Evolutionary conservation across 2,888 invertebrate species (phyloP).

Genomic region (Spilarctia lutea): DNA sequence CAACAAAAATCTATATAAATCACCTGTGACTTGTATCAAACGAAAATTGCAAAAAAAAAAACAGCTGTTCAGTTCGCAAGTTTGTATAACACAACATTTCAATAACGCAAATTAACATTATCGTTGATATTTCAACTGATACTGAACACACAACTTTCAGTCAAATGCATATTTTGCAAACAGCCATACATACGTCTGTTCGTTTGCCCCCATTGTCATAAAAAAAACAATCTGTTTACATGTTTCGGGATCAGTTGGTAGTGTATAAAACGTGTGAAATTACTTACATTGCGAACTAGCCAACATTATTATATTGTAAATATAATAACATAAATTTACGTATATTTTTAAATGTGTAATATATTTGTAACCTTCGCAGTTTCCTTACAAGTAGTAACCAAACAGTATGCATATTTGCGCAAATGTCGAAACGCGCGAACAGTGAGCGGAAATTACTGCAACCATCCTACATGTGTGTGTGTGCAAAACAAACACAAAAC

Average conservation of each 20-base stretch:
- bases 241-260: too few species aligned
- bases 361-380: slow-evolving; percentile 4
- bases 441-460: slow-evolving; percentile 36
- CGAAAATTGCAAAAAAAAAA: slow-evolving; percentile 22
- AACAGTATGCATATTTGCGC: slow-evolving; percentile 30
- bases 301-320: neutral
- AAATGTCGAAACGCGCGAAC: slow-evolving; percentile 37
- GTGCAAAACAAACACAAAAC: slow-evolving; percentile 9
- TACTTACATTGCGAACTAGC: too few species aligned
- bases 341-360: neutral
- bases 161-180: neutral
- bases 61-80: slow-evolving; percentile 26
- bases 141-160: slow-evolving; percentile 19
- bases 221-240: too few species aligned
- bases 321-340: neutral
- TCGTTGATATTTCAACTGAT: slow-evolving; percentile 20
- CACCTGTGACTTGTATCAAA: neutral
- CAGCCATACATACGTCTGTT: neutral
- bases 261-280: too few species aligned
- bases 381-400: slow-evolving; percentile 9
- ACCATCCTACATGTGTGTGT: too few species aligned
- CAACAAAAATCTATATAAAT: neutral
- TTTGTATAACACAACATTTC: slow-evolving; percentile 28
- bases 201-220: too few species aligned
- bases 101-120: slow-evolving; percentile 29